Conservation (phyloP, 2,797 vertebrate genomes). For the Sparus aurata region DNA sequence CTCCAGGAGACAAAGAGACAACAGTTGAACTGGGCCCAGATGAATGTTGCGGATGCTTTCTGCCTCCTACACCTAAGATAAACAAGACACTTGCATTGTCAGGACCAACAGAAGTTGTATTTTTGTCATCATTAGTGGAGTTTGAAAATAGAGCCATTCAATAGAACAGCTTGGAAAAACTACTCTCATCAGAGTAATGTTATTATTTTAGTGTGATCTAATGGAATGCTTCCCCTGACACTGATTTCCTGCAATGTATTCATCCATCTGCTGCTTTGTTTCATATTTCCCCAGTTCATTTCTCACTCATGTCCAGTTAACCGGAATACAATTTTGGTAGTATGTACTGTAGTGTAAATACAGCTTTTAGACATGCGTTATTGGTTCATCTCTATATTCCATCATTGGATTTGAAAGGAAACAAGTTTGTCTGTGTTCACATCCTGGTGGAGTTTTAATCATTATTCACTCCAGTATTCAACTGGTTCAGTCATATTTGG, state of each 20-base stretch:
- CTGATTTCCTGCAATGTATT: constrained; percentile 19
- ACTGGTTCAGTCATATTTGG: neutral
- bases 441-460: neutral
- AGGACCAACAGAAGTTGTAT: constrained; percentile 31
- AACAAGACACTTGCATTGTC: constrained; percentile 45
- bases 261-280: constrained; percentile 14
- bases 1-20: constrained; percentile 14
- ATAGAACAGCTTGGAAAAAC: constrained; percentile 21
- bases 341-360: neutral
- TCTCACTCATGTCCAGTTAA: neutral
- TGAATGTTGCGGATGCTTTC: constrained; percentile 28
- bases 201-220: constrained; percentile 39
- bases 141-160: constrained; percentile 49
- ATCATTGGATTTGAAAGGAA: neutral
- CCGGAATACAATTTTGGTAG: neutral
- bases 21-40: constrained; percentile 22
- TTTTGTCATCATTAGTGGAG: constrained; percentile 47
- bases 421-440: too few relatives aligned
- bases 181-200: constrained; percentile 8
- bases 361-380: neutral
- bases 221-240: constrained; percentile 20
- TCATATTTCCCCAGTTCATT: neutral
- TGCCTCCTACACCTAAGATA: constrained; percentile 56
- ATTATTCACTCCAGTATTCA: neutral
- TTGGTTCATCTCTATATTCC: neutral